Evolutionary conservation across 2,797 vertebrate species (phyloP).

Genomic region (Borostomias antarcticus): DNA sequence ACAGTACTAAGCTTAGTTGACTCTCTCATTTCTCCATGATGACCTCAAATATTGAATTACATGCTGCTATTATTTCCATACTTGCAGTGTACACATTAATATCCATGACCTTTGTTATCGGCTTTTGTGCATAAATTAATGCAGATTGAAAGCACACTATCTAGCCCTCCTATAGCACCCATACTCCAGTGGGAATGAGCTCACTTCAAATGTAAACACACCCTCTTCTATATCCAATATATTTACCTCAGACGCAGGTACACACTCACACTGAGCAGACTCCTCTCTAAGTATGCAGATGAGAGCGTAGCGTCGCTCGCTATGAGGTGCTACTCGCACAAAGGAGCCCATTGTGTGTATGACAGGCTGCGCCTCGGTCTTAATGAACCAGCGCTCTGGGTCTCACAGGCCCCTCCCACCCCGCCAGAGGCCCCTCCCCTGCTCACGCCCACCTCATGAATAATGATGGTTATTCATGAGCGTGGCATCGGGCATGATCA

Average conservation of each 20-base stretch:
- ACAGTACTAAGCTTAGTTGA: too few species aligned
- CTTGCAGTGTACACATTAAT: neutral
- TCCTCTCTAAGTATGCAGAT: conserved; percentile 58
- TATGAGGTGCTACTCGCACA: conserved; percentile 79
- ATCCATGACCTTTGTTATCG: neutral
- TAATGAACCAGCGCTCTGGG: conserved; percentile 85
- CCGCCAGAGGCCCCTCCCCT: conserved; percentile 71
- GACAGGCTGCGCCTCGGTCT: conserved; percentile 74
- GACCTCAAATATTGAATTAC: neutral
- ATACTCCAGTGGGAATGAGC: neutral
- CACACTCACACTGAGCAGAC: too few species aligned
- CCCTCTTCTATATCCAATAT: neutral
- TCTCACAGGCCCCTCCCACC: conserved; percentile 75
- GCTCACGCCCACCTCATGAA: conserved; percentile 85
- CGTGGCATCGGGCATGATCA: conserved; percentile 86
- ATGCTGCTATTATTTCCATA: neutral
- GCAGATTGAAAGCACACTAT: neutral
- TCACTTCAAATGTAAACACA: neutral
- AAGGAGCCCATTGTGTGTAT: conserved; percentile 85
- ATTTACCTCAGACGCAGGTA: conserved; percentile 16
- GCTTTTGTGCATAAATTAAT: conserved; percentile 18
- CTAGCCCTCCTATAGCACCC: neutral
- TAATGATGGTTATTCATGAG: conserved; percentile 96
- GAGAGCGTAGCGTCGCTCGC: conserved; percentile 59
- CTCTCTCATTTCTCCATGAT: conserved; percentile 9